Percentiles rank a stretch among this genome's conserved stretches.
phyloP scores from a whole-genome alignment of 2,113 vertebrate genomes.

The Delphinapterus leucas region DNA sequence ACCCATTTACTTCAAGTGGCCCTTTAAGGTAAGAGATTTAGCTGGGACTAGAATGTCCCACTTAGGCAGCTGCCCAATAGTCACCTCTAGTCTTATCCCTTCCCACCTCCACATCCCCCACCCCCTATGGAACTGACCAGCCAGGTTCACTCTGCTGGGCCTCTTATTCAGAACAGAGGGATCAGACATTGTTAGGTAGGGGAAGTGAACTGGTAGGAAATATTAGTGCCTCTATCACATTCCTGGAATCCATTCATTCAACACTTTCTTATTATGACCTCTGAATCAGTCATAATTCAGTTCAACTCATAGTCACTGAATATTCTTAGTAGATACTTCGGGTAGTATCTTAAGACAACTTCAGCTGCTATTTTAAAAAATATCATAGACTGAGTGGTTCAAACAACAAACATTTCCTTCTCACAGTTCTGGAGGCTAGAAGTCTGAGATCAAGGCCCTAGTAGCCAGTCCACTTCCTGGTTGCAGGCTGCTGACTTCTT shows the following conservation, averaged over 20 bases:
- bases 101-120: too few species aligned
- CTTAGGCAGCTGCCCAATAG: not conserved
- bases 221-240: not conserved
- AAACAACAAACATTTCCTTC: not conserved
- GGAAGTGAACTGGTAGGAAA: not conserved
- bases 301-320: not conserved
- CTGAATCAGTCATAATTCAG: not conserved
- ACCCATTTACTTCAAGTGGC: not conserved
- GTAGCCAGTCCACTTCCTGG: not conserved
- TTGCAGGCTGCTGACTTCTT: not conserved
- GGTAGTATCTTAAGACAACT: not conserved
- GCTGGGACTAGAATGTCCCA: not conserved
- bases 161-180: not conserved
- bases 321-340: not conserved
- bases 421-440: not conserved
- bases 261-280: not conserved
- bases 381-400: not conserved
- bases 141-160: not conserved
- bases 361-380: not conserved
- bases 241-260: not conserved
- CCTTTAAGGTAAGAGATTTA: not conserved
- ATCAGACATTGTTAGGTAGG: not conserved
- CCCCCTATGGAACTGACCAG: not conserved
- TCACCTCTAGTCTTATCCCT: not conserved
- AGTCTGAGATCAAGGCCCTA: not conserved